Conservation (phyloP, 2,797 vertebrate genomes). For the Crenuchus spilurus region DNA sequence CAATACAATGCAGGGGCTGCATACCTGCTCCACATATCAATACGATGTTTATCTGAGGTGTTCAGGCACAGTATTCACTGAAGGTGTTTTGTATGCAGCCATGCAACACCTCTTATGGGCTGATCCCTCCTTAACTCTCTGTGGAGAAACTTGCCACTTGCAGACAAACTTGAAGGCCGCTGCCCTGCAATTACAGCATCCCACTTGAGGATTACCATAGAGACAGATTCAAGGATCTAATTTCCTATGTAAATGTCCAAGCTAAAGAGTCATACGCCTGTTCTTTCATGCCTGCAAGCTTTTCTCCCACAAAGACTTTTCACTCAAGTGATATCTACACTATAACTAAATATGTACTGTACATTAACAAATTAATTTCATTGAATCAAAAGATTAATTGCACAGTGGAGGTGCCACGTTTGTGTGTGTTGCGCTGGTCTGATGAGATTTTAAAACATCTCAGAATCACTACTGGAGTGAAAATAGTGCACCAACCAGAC, state of each 20-base stretch:
- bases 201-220: constrained; percentile 57
- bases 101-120: constrained; percentile 9
- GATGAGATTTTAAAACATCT: too few species aligned
- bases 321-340: background rate
- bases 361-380: too few species aligned
- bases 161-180: constrained; percentile 39
- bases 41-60: background rate
- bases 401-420: too few species aligned
- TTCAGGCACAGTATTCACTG: background rate
- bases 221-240: constrained; percentile 52
- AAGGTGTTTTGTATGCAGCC: constrained; percentile 38
- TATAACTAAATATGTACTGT: too few species aligned
- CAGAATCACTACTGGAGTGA: too few species aligned
- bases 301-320: background rate
- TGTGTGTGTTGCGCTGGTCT: too few species aligned
- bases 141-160: constrained; percentile 42
- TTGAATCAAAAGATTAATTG: too few species aligned
- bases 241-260: constrained; percentile 42
- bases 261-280: constrained; percentile 21
- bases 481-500: too few species aligned
- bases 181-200: constrained; percentile 41
- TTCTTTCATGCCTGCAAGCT: background rate
- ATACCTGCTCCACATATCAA: background rate
- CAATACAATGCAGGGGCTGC: background rate
- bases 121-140: constrained; percentile 40